These are phyloP conservation scores for Imbricaverruca yamaguchii DNA, from an alignment of 2,888 invertebrate species.

Conservation along the genomic window DNA sequence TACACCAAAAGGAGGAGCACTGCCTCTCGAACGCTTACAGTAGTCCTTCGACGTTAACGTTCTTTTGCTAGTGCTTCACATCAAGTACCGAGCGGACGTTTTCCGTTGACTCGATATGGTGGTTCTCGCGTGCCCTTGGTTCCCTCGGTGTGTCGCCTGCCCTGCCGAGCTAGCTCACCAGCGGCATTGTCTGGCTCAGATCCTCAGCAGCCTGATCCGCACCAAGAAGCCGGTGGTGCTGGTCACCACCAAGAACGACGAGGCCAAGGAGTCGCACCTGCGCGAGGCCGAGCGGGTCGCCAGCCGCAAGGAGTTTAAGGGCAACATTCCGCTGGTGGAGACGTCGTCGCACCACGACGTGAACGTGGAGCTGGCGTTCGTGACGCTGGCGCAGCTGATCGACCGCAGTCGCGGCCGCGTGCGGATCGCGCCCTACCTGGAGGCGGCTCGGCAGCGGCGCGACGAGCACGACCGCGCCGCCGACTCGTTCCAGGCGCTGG, in stretches of 20 bases:
- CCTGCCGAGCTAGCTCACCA: too few relatives aligned
- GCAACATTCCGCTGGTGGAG: slow-evolving; percentile 76
- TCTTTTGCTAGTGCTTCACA: too few relatives aligned
- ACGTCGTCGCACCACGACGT: slow-evolving; percentile 93
- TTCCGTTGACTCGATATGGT: too few relatives aligned
- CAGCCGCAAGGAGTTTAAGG: slow-evolving; percentile 63
- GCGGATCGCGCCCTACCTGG: slow-evolving; percentile 61
- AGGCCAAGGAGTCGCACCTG: slow-evolving; percentile 75
- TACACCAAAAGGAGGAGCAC: too few relatives aligned
- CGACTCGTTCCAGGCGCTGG: slow-evolving; percentile 66
- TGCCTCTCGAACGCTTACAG: too few relatives aligned
- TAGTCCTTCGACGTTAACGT: too few relatives aligned
- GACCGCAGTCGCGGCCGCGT: slow-evolving; percentile 77
- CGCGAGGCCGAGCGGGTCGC: slow-evolving; percentile 83
- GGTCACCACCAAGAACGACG: slow-evolving; percentile 93
- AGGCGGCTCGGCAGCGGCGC: slow-evolving; percentile 75
- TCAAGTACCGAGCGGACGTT: too few relatives aligned
- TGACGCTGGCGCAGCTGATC: slow-evolving; percentile 81
- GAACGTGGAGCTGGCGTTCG: slow-evolving; percentile 86
- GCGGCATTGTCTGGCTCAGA: slow-evolving; percentile 29
- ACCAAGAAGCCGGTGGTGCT: slow-evolving; percentile 77
- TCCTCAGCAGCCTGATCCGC: slow-evolving; percentile 43
- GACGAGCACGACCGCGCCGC: slow-evolving; percentile 83
- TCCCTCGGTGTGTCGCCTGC: too few relatives aligned
- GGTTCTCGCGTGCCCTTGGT: too few relatives aligned